Conservation (phyloP, 2,888 invertebrate genomes). For the Hypercompe scribonia region DNA sequence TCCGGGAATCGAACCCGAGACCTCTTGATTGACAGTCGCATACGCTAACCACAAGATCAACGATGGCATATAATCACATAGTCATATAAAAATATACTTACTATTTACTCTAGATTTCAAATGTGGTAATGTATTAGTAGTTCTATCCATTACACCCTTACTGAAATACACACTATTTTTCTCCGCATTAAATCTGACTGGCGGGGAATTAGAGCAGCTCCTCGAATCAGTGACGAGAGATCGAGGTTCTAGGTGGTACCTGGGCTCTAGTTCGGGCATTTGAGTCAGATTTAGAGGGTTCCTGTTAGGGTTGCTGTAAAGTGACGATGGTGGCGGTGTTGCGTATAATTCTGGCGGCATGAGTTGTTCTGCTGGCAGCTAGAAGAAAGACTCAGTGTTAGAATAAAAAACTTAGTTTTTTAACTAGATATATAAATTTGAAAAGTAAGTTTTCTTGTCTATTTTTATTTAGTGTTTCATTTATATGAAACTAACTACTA, state of each 20-base stretch:
- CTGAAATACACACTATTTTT: slow-evolving; percentile 71
- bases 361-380: slow-evolving; percentile 81
- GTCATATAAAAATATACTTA: slow-evolving; percentile 49
- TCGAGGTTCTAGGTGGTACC: slow-evolving; percentile 59
- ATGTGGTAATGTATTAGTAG: slow-evolving; percentile 72
- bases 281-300: slow-evolving; percentile 74
- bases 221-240: slow-evolving; percentile 63
- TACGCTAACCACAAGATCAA: too few species aligned
- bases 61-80: too few species aligned
- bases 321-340: slow-evolving; percentile 69
- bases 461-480: too few species aligned
- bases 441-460: too few species aligned
- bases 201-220: slow-evolving; percentile 75
- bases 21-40: too few species aligned
- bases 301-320: slow-evolving; percentile 74
- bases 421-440: too few species aligned
- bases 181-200: slow-evolving; percentile 76
- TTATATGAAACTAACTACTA: too few species aligned
- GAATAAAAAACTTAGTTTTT: background rate
- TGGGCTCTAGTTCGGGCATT: slow-evolving; percentile 74
- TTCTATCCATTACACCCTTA: slow-evolving; percentile 67
- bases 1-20: too few species aligned
- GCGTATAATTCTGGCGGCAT: slow-evolving; percentile 78
- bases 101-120: slow-evolving; percentile 69
- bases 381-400: slow-evolving; percentile 37